Base-by-base conservation (phyloP, 2,113 vertebrate genomes). In the Lepidothrix coronata region DNA sequence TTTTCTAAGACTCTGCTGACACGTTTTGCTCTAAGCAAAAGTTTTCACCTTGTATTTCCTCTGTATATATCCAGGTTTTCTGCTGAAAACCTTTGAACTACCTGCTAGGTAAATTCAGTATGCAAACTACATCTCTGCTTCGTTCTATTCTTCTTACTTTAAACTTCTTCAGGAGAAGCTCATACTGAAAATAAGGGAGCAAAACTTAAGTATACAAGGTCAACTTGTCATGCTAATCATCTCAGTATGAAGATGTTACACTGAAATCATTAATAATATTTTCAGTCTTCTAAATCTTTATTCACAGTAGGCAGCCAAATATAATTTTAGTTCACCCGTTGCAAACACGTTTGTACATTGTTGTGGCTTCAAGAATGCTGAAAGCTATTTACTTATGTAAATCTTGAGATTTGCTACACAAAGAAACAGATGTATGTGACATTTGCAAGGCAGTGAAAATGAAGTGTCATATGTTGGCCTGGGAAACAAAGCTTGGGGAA, bases 311-410 rank as follows among this genome's bases (percentile, higher is more conserved):
- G 18, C 54, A 85, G 66, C 61, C 72, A 80, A 88, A 89, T 62
- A 61, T 9, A 63, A 81, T 48, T 83, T 91, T 71, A 88, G 49
- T 84, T 89, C 57, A 78, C 62, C 46, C 55, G 14, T 49, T 94
- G 93, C 68, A 68, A 92, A 65, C 55, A 89, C 4, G 1, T 74
- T 83, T 79, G 21, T 84, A 63, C 52, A 77, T 46, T 93, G 59
- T 61, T 94, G 77, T 73, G 52, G 61, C 58, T 79, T 94, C 54
- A 52, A 78, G 76, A 93, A 72, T 11, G 31, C 58, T 63, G 84
- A 79, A 89, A 89, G 77, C 73, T 90, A 79, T 94, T 95, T 91
- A 83, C 68, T 93, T 91, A 91, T 58, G 83, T n/a, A 92, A 88
- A 95, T 83, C 80, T 88, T 87, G 71, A 91, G 83, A 93, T 93